phyloP scores from a whole-genome alignment of 2,797 vertebrate genomes.

The Cetoscarus ocellatus region DNA sequence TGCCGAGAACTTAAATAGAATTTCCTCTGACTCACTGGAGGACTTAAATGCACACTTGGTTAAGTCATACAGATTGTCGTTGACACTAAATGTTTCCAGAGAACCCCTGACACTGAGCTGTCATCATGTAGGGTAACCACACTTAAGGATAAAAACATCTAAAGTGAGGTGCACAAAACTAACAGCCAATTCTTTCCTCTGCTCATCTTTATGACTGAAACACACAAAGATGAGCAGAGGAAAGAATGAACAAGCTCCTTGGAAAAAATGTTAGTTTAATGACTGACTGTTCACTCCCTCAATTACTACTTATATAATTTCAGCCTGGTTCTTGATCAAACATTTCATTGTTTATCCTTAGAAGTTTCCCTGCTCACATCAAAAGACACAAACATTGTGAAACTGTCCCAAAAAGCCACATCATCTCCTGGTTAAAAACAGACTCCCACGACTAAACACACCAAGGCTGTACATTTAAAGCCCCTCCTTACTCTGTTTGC shows the following conservation, averaged over 20 bases:
- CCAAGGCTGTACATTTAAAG: slow-evolving; percentile 39
- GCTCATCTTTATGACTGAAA: slow-evolving; percentile 38
- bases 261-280: slow-evolving; percentile 56
- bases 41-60: slow-evolving; percentile 44
- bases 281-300: slow-evolving; percentile 54
- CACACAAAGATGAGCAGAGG: slow-evolving; percentile 2
- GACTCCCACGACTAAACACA: slow-evolving; percentile 50
- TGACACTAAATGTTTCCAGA: slow-evolving; percentile 41
- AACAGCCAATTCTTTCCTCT: slow-evolving; percentile 18
- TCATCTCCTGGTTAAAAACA: slow-evolving; percentile 49
- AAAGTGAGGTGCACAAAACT: slow-evolving; percentile 24
- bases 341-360: slow-evolving; percentile 58
- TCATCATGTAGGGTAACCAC: slow-evolving; percentile 45
- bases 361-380: slow-evolving; percentile 53
- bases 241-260: slow-evolving; percentile 27
- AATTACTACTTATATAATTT: slow-evolving; percentile 61
- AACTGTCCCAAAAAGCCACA: slow-evolving; percentile 54
- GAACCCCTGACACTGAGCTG: slow-evolving; percentile 23
- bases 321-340: slow-evolving; percentile 64
- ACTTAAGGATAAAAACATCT: slow-evolving; percentile 15
- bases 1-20: slow-evolving; percentile 2
- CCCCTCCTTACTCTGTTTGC: slow-evolving; percentile 34
- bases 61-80: slow-evolving; percentile 14
- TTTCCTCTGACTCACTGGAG: neutral
- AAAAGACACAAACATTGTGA: slow-evolving; percentile 43